phyloP scores from a whole-genome alignment of 2,888 invertebrate species.

The Orthosia incerta region DNA sequence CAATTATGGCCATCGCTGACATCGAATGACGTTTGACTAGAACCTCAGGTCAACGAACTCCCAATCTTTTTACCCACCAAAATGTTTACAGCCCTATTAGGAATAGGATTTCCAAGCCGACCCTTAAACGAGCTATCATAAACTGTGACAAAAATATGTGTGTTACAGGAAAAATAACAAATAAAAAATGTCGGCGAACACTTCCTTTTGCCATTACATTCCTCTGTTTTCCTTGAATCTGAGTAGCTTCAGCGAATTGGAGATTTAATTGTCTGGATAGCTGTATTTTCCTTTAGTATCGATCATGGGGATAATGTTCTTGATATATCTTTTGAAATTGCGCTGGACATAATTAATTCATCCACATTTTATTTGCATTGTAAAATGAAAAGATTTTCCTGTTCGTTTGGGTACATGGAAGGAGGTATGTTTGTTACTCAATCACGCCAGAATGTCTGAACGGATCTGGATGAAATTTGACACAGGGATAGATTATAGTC shows the following conservation, averaged over 20 bases:
- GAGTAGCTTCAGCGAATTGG: slow-evolving; percentile 8
- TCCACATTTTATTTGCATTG: neutral
- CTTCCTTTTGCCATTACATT: slow-evolving; percentile 37
- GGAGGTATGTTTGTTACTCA: too few species aligned
- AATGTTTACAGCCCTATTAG: slow-evolving; percentile 41
- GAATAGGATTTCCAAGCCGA: slow-evolving; percentile 22
- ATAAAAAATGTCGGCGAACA: slow-evolving; percentile 46
- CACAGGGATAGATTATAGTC: too few species aligned
- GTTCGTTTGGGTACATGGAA: too few species aligned
- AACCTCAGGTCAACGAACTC: slow-evolving; percentile 17
- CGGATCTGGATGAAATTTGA: too few species aligned
- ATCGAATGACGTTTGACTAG: too few species aligned
- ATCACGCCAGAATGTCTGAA: too few species aligned
- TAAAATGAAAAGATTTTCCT: neutral
- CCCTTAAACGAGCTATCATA: slow-evolving; percentile 46
- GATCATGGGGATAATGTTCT: neutral
- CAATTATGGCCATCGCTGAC: too few species aligned
- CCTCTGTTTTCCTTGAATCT: slow-evolving; percentile 25
- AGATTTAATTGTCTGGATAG: slow-evolving; percentile 13
- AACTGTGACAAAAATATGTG: slow-evolving; percentile 48
- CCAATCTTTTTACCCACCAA: slow-evolving; percentile 2
- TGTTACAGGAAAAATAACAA: slow-evolving; percentile 56
- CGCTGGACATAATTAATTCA: neutral
- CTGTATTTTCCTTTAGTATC: neutral
- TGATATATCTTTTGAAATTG: slow-evolving; percentile 6